These are phyloP conservation scores for Helogale parvula DNA, from an alignment of 2,113 vertebrate genomes.

Conservation along the genomic window DNA sequence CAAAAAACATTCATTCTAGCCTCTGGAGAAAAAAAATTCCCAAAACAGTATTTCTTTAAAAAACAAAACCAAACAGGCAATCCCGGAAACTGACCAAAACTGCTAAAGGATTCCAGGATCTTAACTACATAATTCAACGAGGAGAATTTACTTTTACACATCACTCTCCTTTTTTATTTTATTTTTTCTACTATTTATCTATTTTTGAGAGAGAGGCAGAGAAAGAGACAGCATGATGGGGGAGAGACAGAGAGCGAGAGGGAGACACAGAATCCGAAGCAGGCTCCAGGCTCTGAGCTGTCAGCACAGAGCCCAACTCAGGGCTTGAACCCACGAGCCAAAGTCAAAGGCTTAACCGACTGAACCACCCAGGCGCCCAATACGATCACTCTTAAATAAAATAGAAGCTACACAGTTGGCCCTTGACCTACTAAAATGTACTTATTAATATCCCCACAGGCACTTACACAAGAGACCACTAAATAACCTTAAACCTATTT, in stretches of 20 bases:
- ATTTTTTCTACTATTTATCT: no score
- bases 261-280: no score
- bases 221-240: no score
- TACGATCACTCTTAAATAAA: neutral
- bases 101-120: neutral
- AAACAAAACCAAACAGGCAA: neutral
- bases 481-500: constrained; percentile 15
- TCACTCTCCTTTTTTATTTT: neutral
- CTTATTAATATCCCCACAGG: neutral
- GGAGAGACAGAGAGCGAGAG: no score
- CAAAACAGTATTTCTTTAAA: constrained; percentile 24
- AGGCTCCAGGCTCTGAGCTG: no score
- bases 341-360: no score
- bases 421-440: neutral
- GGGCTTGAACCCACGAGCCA: no score
- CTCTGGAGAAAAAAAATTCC: constrained; percentile 16
- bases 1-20: neutral
- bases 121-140: neutral
- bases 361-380: no score
- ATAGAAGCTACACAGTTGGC: neutral
- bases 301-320: no score
- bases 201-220: no score
- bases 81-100: neutral
- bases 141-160: neutral
- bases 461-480: neutral